Conservation (phyloP, 37 sponge, comb jelly and placozoan genomes). For the Halichondria panicea region DNA sequence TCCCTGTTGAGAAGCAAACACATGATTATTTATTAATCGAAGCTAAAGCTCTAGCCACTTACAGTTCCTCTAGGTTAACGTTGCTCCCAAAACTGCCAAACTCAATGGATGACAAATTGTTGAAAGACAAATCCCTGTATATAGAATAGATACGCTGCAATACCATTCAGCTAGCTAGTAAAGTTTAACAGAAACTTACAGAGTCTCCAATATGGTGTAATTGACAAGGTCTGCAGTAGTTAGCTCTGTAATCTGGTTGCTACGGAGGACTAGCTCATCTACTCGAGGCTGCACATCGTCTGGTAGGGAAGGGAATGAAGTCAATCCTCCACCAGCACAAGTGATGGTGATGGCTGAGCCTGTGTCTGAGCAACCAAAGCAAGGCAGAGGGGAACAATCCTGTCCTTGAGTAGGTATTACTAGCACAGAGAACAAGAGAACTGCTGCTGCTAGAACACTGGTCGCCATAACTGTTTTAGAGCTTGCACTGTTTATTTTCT, state of each 20-base stretch:
- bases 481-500: too few species aligned
- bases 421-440: too few species aligned
- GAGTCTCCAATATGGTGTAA: neutral
- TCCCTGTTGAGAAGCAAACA: neutral
- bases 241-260: neutral
- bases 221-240: neutral
- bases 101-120: conserved; percentile 16
- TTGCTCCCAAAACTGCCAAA: conserved; percentile 1
- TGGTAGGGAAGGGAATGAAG: conserved; percentile 18
- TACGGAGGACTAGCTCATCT: neutral
- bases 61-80: conserved; percentile 1
- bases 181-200: neutral
- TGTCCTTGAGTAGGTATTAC: too few species aligned
- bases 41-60: neutral
- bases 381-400: too few species aligned
- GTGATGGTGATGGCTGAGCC: too few species aligned
- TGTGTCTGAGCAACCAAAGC: conserved; percentile 37
- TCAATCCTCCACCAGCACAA: conserved; percentile 3
- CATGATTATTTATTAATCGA: neutral
- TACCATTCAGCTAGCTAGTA: neutral
- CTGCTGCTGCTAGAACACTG: too few species aligned
- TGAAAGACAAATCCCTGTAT: conserved; percentile 9
- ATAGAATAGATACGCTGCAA: neutral
- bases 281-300: neutral
- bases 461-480: too few species aligned